Evolutionary conservation across 2,888 invertebrate species (phyloP).

Genomic region (Caenorhabditis becei): DNA sequence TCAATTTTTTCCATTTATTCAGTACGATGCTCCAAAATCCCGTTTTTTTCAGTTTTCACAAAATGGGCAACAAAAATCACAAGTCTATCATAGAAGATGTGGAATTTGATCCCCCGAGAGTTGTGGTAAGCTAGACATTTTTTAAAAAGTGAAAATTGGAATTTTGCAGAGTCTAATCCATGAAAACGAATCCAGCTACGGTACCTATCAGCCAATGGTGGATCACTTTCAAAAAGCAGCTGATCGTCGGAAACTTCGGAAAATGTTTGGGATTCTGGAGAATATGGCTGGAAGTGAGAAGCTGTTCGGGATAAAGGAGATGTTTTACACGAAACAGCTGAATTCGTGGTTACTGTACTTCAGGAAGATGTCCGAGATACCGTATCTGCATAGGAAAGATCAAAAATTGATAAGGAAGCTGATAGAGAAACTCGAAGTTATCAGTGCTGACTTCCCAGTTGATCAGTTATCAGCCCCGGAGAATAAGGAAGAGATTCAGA

Average conservation of each 20-base stretch:
- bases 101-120: not conserved
- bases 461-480: not conserved
- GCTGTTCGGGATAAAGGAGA: not conserved
- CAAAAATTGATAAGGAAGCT: not conserved
- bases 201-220: not conserved
- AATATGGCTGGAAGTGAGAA: not conserved
- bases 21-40: too few relatives aligned
- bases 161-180: not conserved
- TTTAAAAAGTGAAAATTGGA: not conserved
- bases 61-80: not conserved
- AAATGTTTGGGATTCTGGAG: conserved; percentile 1
- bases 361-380: not conserved
- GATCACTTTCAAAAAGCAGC: not conserved
- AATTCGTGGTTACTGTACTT: not conserved
- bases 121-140: not conserved
- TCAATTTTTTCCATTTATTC: too few relatives aligned
- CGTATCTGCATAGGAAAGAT: not conserved
- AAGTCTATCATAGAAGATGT: not conserved
- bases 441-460: not conserved
- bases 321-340: not conserved
- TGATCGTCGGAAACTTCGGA: not conserved
- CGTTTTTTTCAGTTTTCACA: too few relatives aligned
- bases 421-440: not conserved
- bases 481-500: not conserved
- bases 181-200: not conserved